These are phyloP conservation scores for Lepus americanus DNA, from an alignment of 2,113 vertebrate genomes.

Conservation along the genomic window DNA sequence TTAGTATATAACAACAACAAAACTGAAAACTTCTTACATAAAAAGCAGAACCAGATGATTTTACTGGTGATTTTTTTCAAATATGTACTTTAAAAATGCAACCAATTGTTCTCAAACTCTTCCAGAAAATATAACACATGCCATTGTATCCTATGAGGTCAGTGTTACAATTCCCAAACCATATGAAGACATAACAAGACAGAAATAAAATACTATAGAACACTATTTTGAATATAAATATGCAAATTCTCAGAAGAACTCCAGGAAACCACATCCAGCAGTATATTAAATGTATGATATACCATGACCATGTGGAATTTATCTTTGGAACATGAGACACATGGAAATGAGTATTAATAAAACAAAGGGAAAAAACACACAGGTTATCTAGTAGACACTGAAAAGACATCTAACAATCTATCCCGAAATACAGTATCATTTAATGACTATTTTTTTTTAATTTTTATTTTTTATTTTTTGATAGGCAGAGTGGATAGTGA, in stretches of 20 bases:
- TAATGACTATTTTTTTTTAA: too few relatives aligned
- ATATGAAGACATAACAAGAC: background rate
- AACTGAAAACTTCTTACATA: background rate
- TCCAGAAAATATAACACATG: background rate
- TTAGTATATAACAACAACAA: background rate
- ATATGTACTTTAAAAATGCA: background rate
- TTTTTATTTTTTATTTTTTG: too few relatives aligned
- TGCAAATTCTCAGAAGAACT: background rate
- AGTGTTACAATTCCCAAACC: background rate
- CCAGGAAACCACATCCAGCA: background rate
- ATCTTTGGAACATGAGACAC: background rate
- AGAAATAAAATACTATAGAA: background rate
- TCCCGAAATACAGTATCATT: too few relatives aligned
- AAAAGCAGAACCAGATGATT: background rate
- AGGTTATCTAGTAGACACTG: background rate
- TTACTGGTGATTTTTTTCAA: background rate
- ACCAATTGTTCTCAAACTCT: background rate
- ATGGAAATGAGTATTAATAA: background rate
- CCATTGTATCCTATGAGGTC: background rate
- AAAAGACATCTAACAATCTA: too few relatives aligned
- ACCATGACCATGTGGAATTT: too few relatives aligned
- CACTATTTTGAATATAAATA: background rate
- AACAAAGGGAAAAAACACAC: background rate
- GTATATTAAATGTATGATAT: background rate
- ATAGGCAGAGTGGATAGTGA: too few relatives aligned